Evolutionary conservation across 2,888 invertebrate genomes (phyloP).

Genomic region (Griposia aprilina): DNA sequence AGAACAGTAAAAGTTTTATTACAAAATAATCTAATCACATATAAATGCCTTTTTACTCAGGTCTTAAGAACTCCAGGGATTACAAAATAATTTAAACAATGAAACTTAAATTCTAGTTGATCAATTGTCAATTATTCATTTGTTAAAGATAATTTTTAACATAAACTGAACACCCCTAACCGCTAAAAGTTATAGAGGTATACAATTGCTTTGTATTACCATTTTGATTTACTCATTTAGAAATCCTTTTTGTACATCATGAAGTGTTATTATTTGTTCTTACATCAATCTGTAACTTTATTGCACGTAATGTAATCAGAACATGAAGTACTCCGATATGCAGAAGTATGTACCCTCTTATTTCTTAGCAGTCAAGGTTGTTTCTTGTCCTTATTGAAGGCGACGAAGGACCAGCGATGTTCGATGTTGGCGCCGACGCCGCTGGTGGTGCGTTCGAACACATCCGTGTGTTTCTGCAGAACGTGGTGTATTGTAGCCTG

Average conservation of each 20-base stretch:
- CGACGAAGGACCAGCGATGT: conserved; percentile 96
- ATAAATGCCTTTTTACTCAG: conserved; percentile 20
- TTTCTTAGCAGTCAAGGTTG: conserved; percentile 8
- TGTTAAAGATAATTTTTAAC: neutral
- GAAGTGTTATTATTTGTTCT: conserved; percentile 35
- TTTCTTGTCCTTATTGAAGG: conserved; percentile 85
- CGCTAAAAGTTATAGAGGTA: conserved; percentile 9
- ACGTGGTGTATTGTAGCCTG: conserved; percentile 94
- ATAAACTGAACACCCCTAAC: neutral
- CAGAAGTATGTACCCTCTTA: conserved; percentile 21
- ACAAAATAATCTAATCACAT: conserved; percentile 33
- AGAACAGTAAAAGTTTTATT: conserved; percentile 4
- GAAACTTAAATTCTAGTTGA: conserved; percentile 25
- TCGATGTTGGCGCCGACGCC: conserved; percentile 97
- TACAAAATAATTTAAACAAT: conserved; percentile 1
- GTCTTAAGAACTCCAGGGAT: conserved; percentile 2
- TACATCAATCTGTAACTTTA: conserved; percentile 10
- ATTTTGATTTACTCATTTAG: conserved; percentile 14
- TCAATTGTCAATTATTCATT: conserved; percentile 8
- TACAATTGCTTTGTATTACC: conserved; percentile 8
- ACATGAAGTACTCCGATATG: conserved; percentile 66
- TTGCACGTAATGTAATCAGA: conserved; percentile 12
- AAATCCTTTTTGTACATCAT: conserved; percentile 31
- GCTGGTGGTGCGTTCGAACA: conserved; percentile 94
- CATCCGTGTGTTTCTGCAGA: conserved; percentile 94